Evolutionary conservation across 2,113 vertebrate genomes (phyloP).

Genomic region (Falcunculus frontatus): DNA sequence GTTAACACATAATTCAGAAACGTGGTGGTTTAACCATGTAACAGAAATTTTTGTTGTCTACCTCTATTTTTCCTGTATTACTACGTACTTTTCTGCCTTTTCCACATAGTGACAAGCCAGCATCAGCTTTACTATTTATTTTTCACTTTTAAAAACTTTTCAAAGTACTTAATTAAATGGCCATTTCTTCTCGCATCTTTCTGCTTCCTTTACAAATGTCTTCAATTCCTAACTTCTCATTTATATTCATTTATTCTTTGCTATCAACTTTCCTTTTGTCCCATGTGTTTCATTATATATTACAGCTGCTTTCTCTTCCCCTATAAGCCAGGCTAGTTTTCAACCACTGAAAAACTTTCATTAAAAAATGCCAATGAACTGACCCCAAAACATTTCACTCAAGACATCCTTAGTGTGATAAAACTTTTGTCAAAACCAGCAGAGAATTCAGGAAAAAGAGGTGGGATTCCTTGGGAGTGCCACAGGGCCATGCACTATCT

Average conservation of each 20-base stretch:
- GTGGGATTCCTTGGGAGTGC: background rate
- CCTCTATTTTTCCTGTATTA: background rate
- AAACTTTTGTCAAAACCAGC: background rate
- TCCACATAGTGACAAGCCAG: background rate
- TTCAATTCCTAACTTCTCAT: background rate
- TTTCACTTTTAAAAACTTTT: background rate
- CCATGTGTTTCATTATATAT: constrained; percentile 17
- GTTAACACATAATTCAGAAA: background rate
- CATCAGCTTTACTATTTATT: background rate
- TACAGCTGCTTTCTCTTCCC: background rate
- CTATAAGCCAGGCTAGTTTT: background rate
- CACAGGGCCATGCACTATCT: background rate
- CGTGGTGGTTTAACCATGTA: background rate
- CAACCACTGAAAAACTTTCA: background rate
- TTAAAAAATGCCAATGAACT: background rate
- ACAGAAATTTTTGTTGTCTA: background rate
- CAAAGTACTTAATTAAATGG: background rate
- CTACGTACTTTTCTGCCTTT: background rate
- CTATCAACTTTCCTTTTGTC: background rate
- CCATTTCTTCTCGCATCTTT: background rate
- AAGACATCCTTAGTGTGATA: background rate
- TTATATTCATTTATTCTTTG: constrained; percentile 44
- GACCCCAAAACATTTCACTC: background rate
- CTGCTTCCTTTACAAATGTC: background rate
- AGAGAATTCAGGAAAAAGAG: background rate